Conservation (phyloP, 1,140 invertebrate genomes). For the Drosophila erecta region DNA sequence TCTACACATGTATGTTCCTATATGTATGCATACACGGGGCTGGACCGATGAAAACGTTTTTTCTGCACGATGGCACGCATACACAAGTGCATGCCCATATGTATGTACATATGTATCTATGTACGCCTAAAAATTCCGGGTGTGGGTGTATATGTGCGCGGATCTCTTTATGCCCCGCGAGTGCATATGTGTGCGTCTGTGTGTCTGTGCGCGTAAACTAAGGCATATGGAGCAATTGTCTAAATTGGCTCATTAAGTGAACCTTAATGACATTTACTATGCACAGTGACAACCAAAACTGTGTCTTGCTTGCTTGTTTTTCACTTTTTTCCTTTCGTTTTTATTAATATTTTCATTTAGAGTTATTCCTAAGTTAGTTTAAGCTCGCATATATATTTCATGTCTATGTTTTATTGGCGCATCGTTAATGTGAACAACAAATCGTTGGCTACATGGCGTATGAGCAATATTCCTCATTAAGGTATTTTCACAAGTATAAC, state of each 20-base stretch:
- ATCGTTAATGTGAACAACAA: too few species aligned
- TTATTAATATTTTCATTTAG: neutral
- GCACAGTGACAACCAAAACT: slow-evolving; percentile 51
- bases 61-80: slow-evolving; percentile 22
- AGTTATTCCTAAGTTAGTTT: too few species aligned
- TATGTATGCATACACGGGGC: neutral
- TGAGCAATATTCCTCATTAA: too few species aligned
- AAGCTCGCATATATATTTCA: too few species aligned
- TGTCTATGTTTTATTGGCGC: too few species aligned
- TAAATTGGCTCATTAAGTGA: slow-evolving; percentile 82
- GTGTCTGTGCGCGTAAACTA: slow-evolving; percentile 70
- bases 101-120: slow-evolving; percentile 6
- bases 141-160: neutral
- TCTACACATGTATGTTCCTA: neutral
- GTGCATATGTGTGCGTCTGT: slow-evolving; percentile 14
- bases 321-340: slow-evolving; percentile 9
- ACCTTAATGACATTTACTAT: slow-evolving; percentile 82
- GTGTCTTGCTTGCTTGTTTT: slow-evolving; percentile 18
- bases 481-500: too few species aligned
- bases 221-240: slow-evolving; percentile 81
- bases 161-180: slow-evolving; percentile 10
- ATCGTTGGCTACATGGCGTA: too few species aligned
- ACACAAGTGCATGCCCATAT: neutral
- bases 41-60: slow-evolving; percentile 16
- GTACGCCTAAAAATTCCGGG: neutral